Base-by-base conservation (phyloP, 2,797 vertebrate genomes). In the Sebastes baramenuke region DNA sequence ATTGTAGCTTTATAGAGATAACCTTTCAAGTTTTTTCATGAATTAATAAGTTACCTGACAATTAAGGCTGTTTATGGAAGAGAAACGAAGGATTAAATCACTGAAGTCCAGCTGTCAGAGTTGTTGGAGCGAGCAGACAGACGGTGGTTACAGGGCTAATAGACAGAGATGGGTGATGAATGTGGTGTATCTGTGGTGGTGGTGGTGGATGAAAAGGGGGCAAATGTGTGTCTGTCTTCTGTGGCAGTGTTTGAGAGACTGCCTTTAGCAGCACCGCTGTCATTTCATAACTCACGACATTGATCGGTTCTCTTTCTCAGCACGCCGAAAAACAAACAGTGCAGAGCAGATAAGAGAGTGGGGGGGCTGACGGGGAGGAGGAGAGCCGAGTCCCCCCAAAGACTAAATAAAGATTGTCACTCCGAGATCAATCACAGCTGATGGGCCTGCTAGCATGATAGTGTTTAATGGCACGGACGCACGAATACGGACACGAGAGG, bases 261-360 rank as follows among this genome's bases (percentile, higher is more conserved):
- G 91, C 90, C 90, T 85, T 87, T 61, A 93, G 92, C 83, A 12
- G 77, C 79, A 13, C 67, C 55, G 13, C 86, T 95, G 94, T 94
- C 94, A 93, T 93, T 95, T 94, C 94, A 96, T 96, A 95, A 95
- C 89, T 96, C 95, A 95, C 79, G 70, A 75, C 93, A 95, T 95
- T 94, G 95, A 96, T 96, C 91, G 77, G 67, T 74, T 78, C 64
- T 90, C 77, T 92, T 69, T 83, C 85, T 89, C 71, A 72, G 82
- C 81, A 82, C 74, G 60, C 60, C 12, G 68, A 87, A 93, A 93
- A 87, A 93, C 87, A 95, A 93, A 93, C 86, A 87, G 83, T 83
- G 81, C 79, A 38, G 67, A 88, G 85, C 71, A 85, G 91, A 93
- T 91, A 87, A 90, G 87, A 88, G 83, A 72, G 34, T 5, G 34